Evolutionary conservation across 2,797 vertebrate genomes (phyloP).

Genomic region (Oceanodroma leucorhoa): DNA sequence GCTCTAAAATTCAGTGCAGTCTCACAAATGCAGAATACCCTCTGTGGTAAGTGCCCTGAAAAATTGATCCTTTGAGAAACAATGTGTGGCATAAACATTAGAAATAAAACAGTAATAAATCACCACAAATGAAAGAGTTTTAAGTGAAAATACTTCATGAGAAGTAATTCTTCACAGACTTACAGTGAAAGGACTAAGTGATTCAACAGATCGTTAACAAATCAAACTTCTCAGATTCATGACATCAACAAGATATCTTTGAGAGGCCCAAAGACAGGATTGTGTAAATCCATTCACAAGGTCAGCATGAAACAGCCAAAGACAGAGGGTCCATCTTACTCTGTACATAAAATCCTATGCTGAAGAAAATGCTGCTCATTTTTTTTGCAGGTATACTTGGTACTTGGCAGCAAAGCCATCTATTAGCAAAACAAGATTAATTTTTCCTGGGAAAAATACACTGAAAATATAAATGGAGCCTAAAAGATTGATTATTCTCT

Average conservation of each 20-base stretch:
- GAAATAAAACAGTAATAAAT: slow-evolving; percentile 19
- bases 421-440: background rate
- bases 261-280: background rate
- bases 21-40: background rate
- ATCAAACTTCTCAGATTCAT: background rate
- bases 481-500: background rate
- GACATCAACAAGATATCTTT: background rate
- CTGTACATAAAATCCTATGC: background rate
- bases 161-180: background rate
- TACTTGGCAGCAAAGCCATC: background rate
- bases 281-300: background rate
- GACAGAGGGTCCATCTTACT: background rate
- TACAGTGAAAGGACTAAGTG: background rate
- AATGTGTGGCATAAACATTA: slow-evolving; percentile 11
- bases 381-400: background rate
- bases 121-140: background rate
- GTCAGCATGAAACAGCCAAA: background rate
- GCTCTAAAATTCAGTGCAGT: background rate
- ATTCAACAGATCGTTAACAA: slow-evolving; percentile 20
- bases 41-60: background rate
- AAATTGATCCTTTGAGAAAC: slow-evolving; percentile 16
- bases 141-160: background rate
- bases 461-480: background rate
- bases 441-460: slow-evolving; percentile 7
- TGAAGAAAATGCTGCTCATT: background rate